Percentiles rank a stretch among this genome's conserved stretches.
Conservation (phyloP, 2,113 vertebrate genomes). For the Megalops atlanticus region DNA sequence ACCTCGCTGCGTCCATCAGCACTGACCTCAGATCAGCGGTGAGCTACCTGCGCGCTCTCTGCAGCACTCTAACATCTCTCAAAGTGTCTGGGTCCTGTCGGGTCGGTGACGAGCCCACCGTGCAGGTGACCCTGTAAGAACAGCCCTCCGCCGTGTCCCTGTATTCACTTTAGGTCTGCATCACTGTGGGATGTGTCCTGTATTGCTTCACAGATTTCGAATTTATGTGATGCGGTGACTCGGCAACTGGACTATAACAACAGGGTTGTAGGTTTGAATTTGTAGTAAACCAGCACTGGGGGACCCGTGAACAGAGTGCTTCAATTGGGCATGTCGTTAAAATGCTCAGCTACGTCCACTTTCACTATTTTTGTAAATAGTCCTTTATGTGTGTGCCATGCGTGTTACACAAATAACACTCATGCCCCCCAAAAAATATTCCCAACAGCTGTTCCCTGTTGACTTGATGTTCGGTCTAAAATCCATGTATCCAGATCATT, state of each 20-base stretch:
- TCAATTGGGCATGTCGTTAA: no score
- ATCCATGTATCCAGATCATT: no score
- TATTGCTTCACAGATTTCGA: neutral
- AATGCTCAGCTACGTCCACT: no score
- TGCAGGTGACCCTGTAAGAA: neutral
- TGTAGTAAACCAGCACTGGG: neutral
- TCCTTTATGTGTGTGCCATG: no score
- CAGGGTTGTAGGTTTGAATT: neutral
- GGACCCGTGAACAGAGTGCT: neutral
- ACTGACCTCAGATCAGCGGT: slow-evolving; percentile 88
- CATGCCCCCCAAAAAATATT: no score
- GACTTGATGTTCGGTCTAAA: no score
- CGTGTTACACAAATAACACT: no score
- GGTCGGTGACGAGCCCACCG: no score
- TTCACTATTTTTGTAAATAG: no score
- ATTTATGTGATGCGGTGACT: neutral
- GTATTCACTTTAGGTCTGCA: neutral
- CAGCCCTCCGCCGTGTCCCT: neutral
- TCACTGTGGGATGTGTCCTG: neutral
- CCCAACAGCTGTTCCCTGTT: no score
- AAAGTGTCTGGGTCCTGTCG: neutral
- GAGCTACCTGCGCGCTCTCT: slow-evolving; percentile 83
- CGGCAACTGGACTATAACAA: neutral
- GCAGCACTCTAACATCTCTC: slow-evolving; percentile 79
- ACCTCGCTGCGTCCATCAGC: slow-evolving; percentile 86